Base-by-base conservation (phyloP, 2,797 vertebrate species). In the Spinus pinus region DNA sequence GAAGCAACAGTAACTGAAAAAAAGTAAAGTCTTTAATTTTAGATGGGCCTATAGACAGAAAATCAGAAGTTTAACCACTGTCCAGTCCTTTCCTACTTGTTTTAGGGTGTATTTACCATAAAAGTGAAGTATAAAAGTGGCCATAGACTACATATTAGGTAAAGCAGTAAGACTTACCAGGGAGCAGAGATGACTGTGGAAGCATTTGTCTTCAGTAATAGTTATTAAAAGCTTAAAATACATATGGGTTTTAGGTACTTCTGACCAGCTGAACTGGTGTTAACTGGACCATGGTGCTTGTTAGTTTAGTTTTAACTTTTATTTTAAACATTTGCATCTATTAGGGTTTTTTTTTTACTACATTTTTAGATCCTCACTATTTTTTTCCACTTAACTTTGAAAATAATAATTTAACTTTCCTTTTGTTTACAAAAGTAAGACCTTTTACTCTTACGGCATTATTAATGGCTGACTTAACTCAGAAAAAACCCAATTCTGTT, bases 171-270 rank as follows among this genome's bases (percentile, higher is more conserved):
- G 31, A 14, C 3, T 83, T 51, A 22, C 35, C 20, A 44, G 27
- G 9, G 10, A 75, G 23, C 14, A 74, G 47, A 81, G 73, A 42
- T 25, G 3, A 30, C 8, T 44, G 6, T 23, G 62, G 39, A 86
- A 73, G 4, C 15, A 54, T 58, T 81, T 58, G 2, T 62, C 14
- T 31, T 74, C 14, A 33, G 35, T 60, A 66, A 47, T 18, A 66
- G 6, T n/a, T 31, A 25, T 54, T 33, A n/a, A 70, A 84, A 60
- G 6, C 10, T 28, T 61, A 53, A 33, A 60, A 86, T 71, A 15
- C 10, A 18, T 50, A 31, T 1, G 1, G 1, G 1, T 6, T 82
- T 47, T 17, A n/a, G 7, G 25, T 39, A n/a, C 7, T 66, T 83
- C 41, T 3, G 23, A 42, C 6, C 9, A 21, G 10, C 12, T 67